phyloP scores from a whole-genome alignment of 2,888 invertebrate genomes.

The Thymelicus sylvestris region DNA sequence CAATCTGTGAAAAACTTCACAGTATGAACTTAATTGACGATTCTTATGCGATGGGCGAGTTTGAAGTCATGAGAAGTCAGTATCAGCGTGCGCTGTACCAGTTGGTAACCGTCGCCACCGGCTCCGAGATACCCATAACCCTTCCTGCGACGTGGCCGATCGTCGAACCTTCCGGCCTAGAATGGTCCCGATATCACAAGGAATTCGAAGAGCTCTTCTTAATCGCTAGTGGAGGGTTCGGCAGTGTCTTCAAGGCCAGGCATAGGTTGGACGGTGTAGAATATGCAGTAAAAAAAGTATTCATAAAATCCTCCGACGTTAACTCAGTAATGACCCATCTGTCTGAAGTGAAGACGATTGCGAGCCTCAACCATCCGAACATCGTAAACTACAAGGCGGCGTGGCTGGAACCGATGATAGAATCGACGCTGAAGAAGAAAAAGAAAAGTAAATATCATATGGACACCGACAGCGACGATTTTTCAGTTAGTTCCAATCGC shows the following conservation, averaged over 20 bases:
- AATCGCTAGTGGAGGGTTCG: slow-evolving; percentile 91
- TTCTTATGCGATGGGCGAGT: slow-evolving; percentile 88
- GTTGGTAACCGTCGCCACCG: slow-evolving; percentile 85
- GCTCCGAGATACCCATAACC: slow-evolving; percentile 78
- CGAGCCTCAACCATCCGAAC: slow-evolving; percentile 90
- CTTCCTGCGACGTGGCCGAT: slow-evolving; percentile 82
- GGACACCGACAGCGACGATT: slow-evolving; percentile 72
- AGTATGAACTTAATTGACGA: slow-evolving; percentile 89
- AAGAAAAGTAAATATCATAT: slow-evolving; percentile 65
- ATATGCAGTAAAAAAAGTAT: slow-evolving; percentile 92
- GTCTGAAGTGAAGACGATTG: slow-evolving; percentile 92
- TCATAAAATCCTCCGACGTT: slow-evolving; percentile 86
- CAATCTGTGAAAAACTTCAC: slow-evolving; percentile 87
- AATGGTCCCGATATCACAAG: slow-evolving; percentile 87
- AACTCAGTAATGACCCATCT: slow-evolving; percentile 87
- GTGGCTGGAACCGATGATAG: slow-evolving; percentile 89
- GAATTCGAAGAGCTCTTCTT: slow-evolving; percentile 89
- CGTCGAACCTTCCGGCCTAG: slow-evolving; percentile 75
- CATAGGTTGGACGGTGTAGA: slow-evolving; percentile 90
- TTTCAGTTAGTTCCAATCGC: slow-evolving; percentile 57
- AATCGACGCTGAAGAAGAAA: slow-evolving; percentile 72
- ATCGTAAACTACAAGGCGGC: slow-evolving; percentile 93
- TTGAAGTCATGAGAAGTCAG: slow-evolving; percentile 88
- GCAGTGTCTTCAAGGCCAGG: slow-evolving; percentile 89
- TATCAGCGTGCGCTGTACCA: slow-evolving; percentile 88